Base-by-base conservation (phyloP, 2,888 invertebrate genomes). In the Athalia cordata region DNA sequence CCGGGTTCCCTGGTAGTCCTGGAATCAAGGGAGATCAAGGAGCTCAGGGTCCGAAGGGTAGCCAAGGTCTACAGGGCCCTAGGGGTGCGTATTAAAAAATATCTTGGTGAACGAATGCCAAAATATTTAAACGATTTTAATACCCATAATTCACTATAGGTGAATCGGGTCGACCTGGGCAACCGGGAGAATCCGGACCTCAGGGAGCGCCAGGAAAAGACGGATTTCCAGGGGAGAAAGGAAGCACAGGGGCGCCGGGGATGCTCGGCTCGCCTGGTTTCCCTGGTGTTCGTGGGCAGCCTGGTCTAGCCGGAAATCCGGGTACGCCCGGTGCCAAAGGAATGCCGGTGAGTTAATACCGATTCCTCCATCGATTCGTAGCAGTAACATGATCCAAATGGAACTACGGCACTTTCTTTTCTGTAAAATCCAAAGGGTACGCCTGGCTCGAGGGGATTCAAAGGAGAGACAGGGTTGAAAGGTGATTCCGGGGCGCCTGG, bases 21-120 rank as follows among this genome's bases (percentile, higher is more conserved):
- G 97, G 97, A 3, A 91, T 93, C 55, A 97, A 96, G 91, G 97
- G 96, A 11, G 96, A 96, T 89, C 93, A 93, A 90, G 97, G 97
- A 43, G 86, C 92, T 72, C 88, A 90, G 78, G 97, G 96, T 0
- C 94, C 95, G 0, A 96, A 96, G 90, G 97, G 96, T 65, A 95
- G 95, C 85, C 95, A 94, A 90, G 96, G 96, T 8, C 90, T 95
- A 66, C 96, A 96, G 92, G 96, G 96, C 1, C 94, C 95, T 0
- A 91, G 96, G 87, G 96, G 93, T 91, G 86, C 80, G 81, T 80
- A 57, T n/a, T 4, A 74, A 8, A 61, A 66, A 77, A 68, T 66
- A 74, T 62, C 45, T 66, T 29, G 29, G 5, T n/a, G 5, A 11
- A 13, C 11, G 9, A n/a, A 43, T 62, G 15, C 11, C 0, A 11